phyloP scores from a whole-genome alignment of 2,888 invertebrate genomes.

The Drosophila anomalata region DNA sequence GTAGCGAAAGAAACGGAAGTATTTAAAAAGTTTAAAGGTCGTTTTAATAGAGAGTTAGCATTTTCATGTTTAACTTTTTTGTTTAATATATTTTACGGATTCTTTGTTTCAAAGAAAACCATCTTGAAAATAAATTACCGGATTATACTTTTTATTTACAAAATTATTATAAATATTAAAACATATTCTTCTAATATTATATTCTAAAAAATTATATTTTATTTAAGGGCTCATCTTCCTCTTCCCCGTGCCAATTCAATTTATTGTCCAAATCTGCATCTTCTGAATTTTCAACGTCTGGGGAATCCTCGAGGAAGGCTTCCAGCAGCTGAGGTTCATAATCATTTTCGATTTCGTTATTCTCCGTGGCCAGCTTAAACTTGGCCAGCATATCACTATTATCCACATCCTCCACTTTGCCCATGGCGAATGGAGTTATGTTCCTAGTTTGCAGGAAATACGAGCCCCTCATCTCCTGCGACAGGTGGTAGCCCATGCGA shows the following conservation, averaged over 20 bases:
- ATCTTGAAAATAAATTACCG: background rate
- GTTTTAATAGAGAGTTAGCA: too few relatives aligned
- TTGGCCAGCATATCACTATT: slow-evolving; percentile 54
- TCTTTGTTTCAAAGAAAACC: too few relatives aligned
- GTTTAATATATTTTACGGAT: too few relatives aligned
- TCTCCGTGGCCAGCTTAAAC: slow-evolving; percentile 46
- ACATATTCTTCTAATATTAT: background rate
- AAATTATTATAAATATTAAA: background rate
- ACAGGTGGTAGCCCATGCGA: slow-evolving; percentile 85
- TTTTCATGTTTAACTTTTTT: too few relatives aligned
- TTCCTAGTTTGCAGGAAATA: slow-evolving; percentile 84
- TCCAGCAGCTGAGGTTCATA: slow-evolving; percentile 69
- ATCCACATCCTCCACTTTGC: slow-evolving; percentile 50
- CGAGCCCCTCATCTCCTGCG: slow-evolving; percentile 81
- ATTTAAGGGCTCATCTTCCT: slow-evolving; percentile 49
- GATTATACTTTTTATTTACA: background rate
- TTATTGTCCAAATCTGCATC: slow-evolving; percentile 49
- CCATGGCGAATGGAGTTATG: slow-evolving; percentile 67
- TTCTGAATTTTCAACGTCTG: slow-evolving; percentile 12
- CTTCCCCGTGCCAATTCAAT: slow-evolving; percentile 35
- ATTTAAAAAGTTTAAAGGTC: background rate
- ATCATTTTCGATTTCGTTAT: slow-evolving; percentile 53
- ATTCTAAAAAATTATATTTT: background rate
- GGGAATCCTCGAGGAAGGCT: slow-evolving; percentile 47
- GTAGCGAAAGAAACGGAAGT: background rate